Percentiles rank a stretch among this genome's conserved stretches.
phyloP scores from a whole-genome alignment of 2,113 vertebrate genomes.

The Nycticorax nycticorax region DNA sequence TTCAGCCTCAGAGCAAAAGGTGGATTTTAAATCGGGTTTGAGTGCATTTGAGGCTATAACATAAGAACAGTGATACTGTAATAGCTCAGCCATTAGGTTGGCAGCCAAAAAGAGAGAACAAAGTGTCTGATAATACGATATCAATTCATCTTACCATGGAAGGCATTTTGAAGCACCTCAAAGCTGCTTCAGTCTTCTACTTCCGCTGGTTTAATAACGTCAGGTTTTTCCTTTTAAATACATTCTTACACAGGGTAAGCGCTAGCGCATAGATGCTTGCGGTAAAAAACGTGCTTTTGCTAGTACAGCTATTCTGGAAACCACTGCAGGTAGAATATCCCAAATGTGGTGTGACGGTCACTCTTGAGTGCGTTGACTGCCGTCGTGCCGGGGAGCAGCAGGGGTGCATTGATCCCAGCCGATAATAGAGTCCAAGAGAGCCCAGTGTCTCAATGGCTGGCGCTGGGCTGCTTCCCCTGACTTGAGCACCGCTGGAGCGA shows the following conservation, averaged over 20 bases:
- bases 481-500: background rate
- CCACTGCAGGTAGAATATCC: background rate
- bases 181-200: background rate
- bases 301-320: background rate
- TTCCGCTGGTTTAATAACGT: background rate
- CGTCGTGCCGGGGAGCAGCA: background rate
- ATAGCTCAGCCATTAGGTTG: background rate
- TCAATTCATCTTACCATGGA: background rate
- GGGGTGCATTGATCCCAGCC: rapidly evolving
- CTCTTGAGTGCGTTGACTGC: rapidly evolving
- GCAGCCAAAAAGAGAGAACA: slow-evolving; percentile 28
- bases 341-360: background rate
- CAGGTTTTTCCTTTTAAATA: background rate
- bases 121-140: background rate
- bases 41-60: slow-evolving; percentile 21
- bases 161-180: background rate
- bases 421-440: background rate
- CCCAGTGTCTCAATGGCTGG: rapidly evolving
- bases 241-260: background rate
- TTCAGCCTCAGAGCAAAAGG: slow-evolving; percentile 32
- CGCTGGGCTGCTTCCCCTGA: background rate
- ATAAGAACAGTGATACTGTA: background rate
- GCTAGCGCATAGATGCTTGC: rapidly evolving
- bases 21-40: slow-evolving; percentile 40
- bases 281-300: background rate